Conservation (phyloP, 2,797 vertebrate genomes). For the Dendrocincla tyrannina region DNA sequence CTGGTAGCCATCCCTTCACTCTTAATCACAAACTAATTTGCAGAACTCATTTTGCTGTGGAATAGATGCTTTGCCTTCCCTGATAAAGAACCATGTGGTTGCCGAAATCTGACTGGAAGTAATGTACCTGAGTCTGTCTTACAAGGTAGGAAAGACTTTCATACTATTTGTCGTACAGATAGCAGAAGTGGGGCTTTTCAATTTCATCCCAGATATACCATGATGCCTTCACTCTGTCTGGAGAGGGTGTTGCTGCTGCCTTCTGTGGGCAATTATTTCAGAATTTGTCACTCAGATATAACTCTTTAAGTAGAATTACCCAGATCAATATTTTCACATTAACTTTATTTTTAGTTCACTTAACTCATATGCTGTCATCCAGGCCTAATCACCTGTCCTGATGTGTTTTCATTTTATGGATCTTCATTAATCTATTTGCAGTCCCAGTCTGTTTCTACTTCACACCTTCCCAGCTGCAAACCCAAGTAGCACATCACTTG, state of each 20-base stretch:
- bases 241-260: background rate
- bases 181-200: background rate
- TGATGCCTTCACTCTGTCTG: fast-evolving
- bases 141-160: background rate
- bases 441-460: background rate
- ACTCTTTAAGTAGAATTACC: background rate
- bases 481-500: background rate
- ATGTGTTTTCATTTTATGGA: background rate
- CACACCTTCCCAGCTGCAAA: background rate
- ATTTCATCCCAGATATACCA: background rate
- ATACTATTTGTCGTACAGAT: background rate
- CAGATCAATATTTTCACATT: slow-evolving; percentile 8
- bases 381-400: background rate
- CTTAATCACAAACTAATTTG: background rate
- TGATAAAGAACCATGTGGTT: background rate
- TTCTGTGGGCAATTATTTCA: background rate
- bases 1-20: background rate
- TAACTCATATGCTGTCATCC: background rate
- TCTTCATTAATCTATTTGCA: background rate
- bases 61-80: background rate
- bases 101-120: background rate
- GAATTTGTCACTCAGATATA: background rate
- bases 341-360: slow-evolving; percentile 7
- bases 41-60: background rate
- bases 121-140: background rate